Evolutionary conservation across 2,797 vertebrate genomes (phyloP).

Genomic region (Lepilemur septentrionalis): DNA sequence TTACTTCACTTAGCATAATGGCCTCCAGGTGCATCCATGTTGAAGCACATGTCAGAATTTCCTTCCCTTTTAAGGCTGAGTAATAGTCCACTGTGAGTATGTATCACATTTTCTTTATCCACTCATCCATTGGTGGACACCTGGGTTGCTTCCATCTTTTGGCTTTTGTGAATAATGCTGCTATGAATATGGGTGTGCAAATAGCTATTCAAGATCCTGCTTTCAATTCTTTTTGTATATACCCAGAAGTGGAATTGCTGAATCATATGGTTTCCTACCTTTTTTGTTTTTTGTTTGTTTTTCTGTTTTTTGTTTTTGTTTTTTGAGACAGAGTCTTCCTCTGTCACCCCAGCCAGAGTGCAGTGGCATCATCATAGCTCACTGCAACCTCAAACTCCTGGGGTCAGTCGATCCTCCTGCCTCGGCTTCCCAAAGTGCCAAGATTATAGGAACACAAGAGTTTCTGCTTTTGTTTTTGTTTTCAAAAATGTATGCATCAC

Average conservation of each 20-base stretch:
- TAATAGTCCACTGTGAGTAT: neutral
- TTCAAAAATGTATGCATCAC: neutral
- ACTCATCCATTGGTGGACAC: neutral
- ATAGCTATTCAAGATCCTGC: neutral
- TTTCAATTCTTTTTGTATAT: neutral
- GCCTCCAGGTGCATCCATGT: neutral
- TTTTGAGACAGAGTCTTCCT: too few species aligned
- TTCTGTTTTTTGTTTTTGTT: too few species aligned
- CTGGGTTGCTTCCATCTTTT: neutral
- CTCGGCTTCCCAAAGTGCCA: too few species aligned
- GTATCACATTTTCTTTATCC: neutral
- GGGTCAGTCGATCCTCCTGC: too few species aligned
- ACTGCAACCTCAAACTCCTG: too few species aligned
- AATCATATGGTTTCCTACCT: neutral
- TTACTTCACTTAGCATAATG: neutral
- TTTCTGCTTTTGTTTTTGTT: neutral
- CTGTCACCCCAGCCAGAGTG: too few species aligned
- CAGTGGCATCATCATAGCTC: too few species aligned
- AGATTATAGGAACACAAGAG: neutral
- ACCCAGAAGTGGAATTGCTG: neutral
- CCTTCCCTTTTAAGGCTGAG: neutral
- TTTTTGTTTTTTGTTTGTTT: neutral
- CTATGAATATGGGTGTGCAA: neutral
- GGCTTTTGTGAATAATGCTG: neutral
- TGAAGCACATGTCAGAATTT: neutral